phyloP scores from a whole-genome alignment of 2,797 vertebrate genomes.

The Tenualosa thibaudeaui region DNA sequence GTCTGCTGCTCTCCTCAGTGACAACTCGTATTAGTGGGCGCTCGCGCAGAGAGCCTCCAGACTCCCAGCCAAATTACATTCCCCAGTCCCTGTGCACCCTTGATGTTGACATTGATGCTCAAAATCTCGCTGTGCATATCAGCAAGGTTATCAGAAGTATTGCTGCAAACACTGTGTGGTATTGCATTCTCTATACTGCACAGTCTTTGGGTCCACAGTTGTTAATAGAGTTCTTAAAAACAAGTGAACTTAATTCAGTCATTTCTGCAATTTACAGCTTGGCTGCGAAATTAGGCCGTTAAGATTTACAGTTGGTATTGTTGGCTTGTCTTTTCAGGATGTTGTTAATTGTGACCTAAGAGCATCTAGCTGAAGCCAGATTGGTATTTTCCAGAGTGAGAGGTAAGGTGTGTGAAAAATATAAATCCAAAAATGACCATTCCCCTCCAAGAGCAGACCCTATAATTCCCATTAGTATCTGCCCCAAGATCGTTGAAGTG shows the following conservation, averaged over 20 bases:
- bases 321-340: conserved; percentile 22
- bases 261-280: conserved; percentile 5
- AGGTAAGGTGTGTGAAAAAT: background rate
- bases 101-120: conserved; percentile 68
- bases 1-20: conserved; percentile 62
- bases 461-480: background rate
- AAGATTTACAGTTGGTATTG: conserved; percentile 22
- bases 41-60: conserved; percentile 69
- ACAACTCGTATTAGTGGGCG: conserved; percentile 69
- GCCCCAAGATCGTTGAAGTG: conserved; percentile 12
- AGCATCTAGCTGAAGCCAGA: background rate
- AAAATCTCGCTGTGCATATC: conserved; percentile 56
- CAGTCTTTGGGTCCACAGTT: background rate
- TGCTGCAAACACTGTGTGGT: background rate
- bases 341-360: conserved; percentile 16
- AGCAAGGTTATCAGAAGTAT: background rate
- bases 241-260: conserved; percentile 5
- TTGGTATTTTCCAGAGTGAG: conserved; percentile 18
- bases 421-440: background rate
- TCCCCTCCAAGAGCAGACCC: background rate
- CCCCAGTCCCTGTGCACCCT: conserved; percentile 59
- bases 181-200: background rate
- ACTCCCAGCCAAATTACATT: conserved; percentile 60
- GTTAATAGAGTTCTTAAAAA: background rate
- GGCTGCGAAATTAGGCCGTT: background rate